Evolutionary conservation across 2,888 invertebrate species (phyloP).

Genomic region (Plutella xylostella): DNA sequence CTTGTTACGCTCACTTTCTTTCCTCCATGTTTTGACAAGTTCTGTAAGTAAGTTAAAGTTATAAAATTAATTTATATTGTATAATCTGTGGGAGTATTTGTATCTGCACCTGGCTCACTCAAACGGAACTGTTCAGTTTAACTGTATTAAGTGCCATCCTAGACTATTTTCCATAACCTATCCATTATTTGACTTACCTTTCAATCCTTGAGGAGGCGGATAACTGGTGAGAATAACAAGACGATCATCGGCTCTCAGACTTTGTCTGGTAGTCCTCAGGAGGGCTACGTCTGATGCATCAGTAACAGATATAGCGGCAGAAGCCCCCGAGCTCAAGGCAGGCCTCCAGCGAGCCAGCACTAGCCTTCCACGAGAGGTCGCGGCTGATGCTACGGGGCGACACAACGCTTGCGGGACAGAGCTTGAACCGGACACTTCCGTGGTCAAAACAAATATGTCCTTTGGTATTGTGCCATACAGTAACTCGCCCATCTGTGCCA

Average conservation of each 20-base stretch:
- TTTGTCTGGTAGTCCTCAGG: not conserved
- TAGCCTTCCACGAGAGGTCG: not conserved
- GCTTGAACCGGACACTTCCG: not conserved
- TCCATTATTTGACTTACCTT: too few relatives aligned
- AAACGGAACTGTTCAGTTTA: too few relatives aligned
- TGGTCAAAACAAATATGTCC: not conserved
- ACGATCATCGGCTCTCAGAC: not conserved
- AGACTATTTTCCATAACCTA: not conserved
- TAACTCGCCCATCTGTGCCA: not conserved
- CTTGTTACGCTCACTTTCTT: conserved; percentile 13
- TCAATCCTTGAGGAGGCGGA: conserved; percentile 18
- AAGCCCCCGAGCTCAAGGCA: not conserved
- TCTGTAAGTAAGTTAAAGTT: conserved; percentile 5
- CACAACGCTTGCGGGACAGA: not conserved
- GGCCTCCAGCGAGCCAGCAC: conserved; percentile 1
- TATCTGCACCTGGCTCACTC: too few relatives aligned
- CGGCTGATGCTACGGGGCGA: not conserved
- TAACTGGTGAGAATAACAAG: conserved; percentile 18
- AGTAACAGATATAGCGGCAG: not conserved
- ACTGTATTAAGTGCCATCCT: too few relatives aligned
- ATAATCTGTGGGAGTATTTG: too few relatives aligned
- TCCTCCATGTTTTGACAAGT: conserved; percentile 18
- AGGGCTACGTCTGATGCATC: not conserved
- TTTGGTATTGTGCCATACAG: not conserved
- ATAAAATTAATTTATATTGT: not conserved